phyloP scores from a whole-genome alignment of 2,797 vertebrate species.

The Pseudotriccus pelzelni region DNA sequence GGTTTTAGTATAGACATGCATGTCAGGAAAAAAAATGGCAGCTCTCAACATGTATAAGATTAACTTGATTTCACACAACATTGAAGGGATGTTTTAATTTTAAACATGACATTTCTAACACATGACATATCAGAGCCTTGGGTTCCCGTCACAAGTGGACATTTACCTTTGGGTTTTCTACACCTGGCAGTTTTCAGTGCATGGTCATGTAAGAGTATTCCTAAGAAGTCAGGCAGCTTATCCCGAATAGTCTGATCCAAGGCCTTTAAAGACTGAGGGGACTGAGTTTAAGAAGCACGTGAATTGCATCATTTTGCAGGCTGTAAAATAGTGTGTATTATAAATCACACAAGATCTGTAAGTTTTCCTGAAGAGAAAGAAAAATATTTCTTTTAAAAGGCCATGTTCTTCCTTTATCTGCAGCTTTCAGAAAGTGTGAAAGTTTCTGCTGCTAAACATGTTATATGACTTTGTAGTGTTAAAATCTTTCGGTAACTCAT shows the following conservation, averaged over 20 bases:
- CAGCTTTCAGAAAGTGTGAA: background rate
- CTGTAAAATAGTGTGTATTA: background rate
- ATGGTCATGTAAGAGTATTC: background rate
- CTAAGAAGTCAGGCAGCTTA: background rate
- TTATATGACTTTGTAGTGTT: background rate
- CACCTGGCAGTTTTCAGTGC: background rate
- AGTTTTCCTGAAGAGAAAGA: background rate
- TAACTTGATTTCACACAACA: background rate
- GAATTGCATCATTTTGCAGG: background rate
- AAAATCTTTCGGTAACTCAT: background rate
- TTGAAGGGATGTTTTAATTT: background rate
- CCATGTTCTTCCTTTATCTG: background rate
- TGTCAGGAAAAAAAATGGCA: conserved; percentile 2
- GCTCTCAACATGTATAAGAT: background rate
- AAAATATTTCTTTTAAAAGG: background rate
- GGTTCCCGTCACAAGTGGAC: background rate
- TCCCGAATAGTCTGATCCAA: background rate
- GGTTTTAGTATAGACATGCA: background rate
- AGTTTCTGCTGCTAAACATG: background rate
- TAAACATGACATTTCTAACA: conserved; percentile 19
- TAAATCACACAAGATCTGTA: background rate
- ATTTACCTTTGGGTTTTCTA: background rate
- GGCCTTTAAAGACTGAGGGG: background rate
- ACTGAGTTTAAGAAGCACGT: background rate
- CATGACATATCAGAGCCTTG: background rate